Evolutionary conservation across 2,113 vertebrate species (phyloP), one percentile per base, ranked within the genome.

Genomic region (Leptobrachium leishanense): DNA sequence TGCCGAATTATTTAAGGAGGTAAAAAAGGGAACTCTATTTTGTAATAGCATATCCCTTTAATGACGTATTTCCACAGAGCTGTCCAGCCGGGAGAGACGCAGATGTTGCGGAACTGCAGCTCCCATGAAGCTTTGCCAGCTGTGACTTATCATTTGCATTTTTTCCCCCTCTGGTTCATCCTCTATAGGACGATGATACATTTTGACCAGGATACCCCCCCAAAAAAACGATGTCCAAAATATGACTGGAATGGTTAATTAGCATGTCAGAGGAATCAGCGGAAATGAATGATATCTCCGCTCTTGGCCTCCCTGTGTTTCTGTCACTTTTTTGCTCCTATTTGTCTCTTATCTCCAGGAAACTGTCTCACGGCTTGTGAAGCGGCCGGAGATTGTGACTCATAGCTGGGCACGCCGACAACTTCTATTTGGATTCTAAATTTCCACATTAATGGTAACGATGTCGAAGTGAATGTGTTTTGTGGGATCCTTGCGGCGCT

Each of bases 311-410:
- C 68, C 43, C 39, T 59, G 70, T 44, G 50, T 41, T 74, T 86
- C 77, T 77, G 83, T 85, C 90, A 87, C 90, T 89, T 87, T 31
- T 85, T 90, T 83, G 88, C 88, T 86, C 85, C 82, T 42, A 82
- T 88, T 87, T 83, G 75, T 84, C 84, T 90, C 93, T 93, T 94
- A 95, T 94, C 94, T 92, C 86, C 93, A 95, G 95, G 93, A 96
- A 95, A 91, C 92, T 85, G 88, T 85, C 87, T 89, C 87, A 79
- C 81, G 84, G 89, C 88, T 90, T 84, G 90, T 86, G 86, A 88
- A 88, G 85, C 85, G 86, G 84, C 88, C 87, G 84, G 72, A 84
- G 84, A 85, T 87, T 77, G 83, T 93, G 92, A 94, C 87, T 92
- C 92, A 92, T 44, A 86, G 87, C 84, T 68, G 83, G 89, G 87